Evolutionary conservation across 1,140 invertebrate genomes (phyloP), one percentile per base, ranked within the genome.

Genomic region (Cardiocondyla obscurior): DNA sequence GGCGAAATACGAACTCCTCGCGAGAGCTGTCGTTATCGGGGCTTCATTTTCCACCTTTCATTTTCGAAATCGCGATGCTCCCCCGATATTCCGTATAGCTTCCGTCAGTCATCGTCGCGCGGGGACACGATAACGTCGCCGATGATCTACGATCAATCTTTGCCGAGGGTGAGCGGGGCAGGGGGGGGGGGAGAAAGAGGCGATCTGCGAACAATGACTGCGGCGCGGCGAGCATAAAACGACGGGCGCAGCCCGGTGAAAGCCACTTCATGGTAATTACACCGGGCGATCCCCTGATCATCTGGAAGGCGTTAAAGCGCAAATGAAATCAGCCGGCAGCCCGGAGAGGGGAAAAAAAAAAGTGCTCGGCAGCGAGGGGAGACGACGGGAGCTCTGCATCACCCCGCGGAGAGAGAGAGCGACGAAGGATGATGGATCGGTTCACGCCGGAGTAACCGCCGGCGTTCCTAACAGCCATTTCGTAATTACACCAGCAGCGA

Each of bases 401-500:
- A 67, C 33, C 33, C 85, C 82, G 76, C 85, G 85, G 19, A 62
- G 76, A 79, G 81, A 83, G 89, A 79, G 81, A 83, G 89, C 79
- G 88, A 87, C 81, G 86, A 89, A 91, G 88, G 89, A 92, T 93
- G 92, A 92, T 93, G 88, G 91, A 93, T 93, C 87, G 90, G 81
- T 87, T 83, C 82, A 85, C 74, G 81, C 88, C 84, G 85, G 88
- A 90, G 90, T 91, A 91, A 91, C 85, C 73, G 81, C 81, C 58
- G 70, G 64, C 58, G 69, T 74, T 82, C 53, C 79, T 90, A 90
- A 90, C 89, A 90, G 92, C 92, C 92, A 93, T 94, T 93, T 93
- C 91, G 92, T 92, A 93, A 94, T 94, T 94, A 93, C 90, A 90
- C 89, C 87, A 89, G 87, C 91, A 92, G 91, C 91, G 91, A 93